Evolutionary conservation across 2,113 vertebrate genomes (phyloP).

Genomic region (Paradisaea rubra): DNA sequence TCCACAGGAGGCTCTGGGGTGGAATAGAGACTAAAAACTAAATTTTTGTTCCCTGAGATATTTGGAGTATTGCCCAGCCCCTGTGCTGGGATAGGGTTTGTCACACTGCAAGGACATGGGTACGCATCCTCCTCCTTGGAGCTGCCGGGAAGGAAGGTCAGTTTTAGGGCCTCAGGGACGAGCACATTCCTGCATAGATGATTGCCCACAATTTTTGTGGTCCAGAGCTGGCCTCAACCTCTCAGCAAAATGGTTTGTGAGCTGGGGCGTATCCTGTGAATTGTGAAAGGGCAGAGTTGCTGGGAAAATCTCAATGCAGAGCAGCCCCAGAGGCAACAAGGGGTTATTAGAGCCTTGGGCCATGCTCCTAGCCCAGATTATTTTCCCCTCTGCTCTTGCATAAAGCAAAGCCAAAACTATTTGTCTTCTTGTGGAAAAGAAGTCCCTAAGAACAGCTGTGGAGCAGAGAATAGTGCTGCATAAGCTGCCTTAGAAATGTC

Average conservation of each 20-base stretch:
- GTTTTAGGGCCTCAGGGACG: neutral
- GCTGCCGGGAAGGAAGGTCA: neutral
- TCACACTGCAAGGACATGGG: fast-evolving
- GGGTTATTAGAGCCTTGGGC: neutral
- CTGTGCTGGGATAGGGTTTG: neutral
- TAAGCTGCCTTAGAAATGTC: neutral
- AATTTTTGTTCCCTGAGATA: neutral
- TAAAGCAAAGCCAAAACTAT: neutral
- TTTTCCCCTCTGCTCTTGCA: neutral
- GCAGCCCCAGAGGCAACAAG: neutral
- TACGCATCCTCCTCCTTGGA: fast-evolving
- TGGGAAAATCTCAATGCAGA: neutral
- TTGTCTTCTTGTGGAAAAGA: neutral
- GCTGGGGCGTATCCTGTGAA: neutral
- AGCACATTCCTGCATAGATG: neutral
- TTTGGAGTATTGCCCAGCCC: neutral
- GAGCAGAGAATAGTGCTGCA: neutral
- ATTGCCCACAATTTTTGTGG: neutral
- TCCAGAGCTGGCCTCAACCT: neutral
- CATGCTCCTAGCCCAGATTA: neutral
- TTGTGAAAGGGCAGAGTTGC: neutral
- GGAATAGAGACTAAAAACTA: neutral
- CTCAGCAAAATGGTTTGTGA: neutral
- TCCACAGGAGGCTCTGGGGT: neutral
- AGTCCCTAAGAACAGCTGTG: neutral